Evolutionary conservation across 2,888 invertebrate species (phyloP).

Genomic region (Smittia sp.): DNA sequence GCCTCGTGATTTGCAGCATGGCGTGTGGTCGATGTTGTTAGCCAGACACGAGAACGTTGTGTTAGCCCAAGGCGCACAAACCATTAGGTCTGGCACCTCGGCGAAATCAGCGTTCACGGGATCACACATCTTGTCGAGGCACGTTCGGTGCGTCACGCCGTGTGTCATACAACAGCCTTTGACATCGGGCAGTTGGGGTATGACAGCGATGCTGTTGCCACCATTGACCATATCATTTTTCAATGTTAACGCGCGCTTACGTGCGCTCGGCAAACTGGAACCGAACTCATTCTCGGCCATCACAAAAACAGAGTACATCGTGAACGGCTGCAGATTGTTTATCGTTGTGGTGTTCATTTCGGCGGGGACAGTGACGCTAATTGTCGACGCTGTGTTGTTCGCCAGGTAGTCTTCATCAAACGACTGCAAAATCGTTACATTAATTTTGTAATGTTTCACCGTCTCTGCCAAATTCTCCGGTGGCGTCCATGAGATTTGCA

Average conservation of each 20-base stretch:
- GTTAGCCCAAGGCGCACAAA: constrained; percentile 84
- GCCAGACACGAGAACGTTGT: constrained; percentile 76
- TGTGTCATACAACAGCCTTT: constrained; percentile 68
- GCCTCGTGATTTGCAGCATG: constrained; percentile 73
- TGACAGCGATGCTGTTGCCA: constrained; percentile 58
- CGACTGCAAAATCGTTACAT: constrained; percentile 66
- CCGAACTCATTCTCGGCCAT: constrained; percentile 72
- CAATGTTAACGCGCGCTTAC: constrained; percentile 69
- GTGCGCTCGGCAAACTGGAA: constrained; percentile 71
- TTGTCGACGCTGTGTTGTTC: constrained; percentile 51
- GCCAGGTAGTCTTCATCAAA: constrained; percentile 59
- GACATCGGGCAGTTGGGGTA: constrained; percentile 73
- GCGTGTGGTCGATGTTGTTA: constrained; percentile 77
- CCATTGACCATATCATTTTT: constrained; percentile 62
- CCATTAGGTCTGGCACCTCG: constrained; percentile 73
- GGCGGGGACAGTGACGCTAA: constrained; percentile 59
- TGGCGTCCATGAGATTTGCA: constrained; percentile 68
- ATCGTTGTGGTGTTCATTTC: constrained; percentile 61
- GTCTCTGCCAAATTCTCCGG: constrained; percentile 65
- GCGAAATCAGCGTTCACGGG: constrained; percentile 59
- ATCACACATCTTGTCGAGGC: constrained; percentile 76
- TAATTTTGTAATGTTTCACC: constrained; percentile 66
- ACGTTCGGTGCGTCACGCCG: constrained; percentile 71
- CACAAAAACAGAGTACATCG: constrained; percentile 79
- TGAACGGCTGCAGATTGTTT: constrained; percentile 67